Evolutionary conservation across 2,113 vertebrate genomes (phyloP), one percentile per base, ranked within the genome.

Genomic region (Nycticebus coucang): DNA sequence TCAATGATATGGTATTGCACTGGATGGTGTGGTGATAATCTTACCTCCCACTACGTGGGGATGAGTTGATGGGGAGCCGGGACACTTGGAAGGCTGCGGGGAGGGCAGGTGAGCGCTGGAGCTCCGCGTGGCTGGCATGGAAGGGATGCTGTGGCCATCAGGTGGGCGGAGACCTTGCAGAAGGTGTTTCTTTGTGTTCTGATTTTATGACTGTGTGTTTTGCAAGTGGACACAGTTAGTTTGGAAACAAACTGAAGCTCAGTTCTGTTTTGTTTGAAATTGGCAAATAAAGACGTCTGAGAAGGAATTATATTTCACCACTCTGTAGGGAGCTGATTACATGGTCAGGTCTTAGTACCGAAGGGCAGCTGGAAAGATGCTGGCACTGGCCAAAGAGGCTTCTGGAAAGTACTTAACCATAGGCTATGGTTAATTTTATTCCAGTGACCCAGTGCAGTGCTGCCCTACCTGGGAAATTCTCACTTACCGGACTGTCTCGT

Each of bases 191-290:
- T 60, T 90, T 89, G 81, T 80, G 28, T 21, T 93, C 82, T 90
- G 35, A 91, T 93, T 86, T 94, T 92, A 89, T 88, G 72, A 84
- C 53, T 81, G 55, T 87, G 55, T 84, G 21, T 78, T 87, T 96
- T 83, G 22, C 77, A 83, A 84, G 30, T 80, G 50, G 69, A 83
- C 57, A 71, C 19, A 50, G 35, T 87, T 93, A 91, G 66, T 81
- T 86, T 88, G 68, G 74, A 35, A 96, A 72, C 64, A 93, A 95
- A 91, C 66, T 82, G 75, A 94, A 28, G 24, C 18, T 89, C 69
- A 94, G 30, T 13, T 71, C 26, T 12, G 0, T 68, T 75, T 91
- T 86, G 85, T 82, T 68, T 41, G 17, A 0, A 59, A 22, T 89
- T 95, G 91, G 74, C 26, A 74, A 18, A 71, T 24, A 79, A 37